Evolutionary conservation across 1,140 invertebrate species (phyloP).

Genomic region (Melitaea cinxia): DNA sequence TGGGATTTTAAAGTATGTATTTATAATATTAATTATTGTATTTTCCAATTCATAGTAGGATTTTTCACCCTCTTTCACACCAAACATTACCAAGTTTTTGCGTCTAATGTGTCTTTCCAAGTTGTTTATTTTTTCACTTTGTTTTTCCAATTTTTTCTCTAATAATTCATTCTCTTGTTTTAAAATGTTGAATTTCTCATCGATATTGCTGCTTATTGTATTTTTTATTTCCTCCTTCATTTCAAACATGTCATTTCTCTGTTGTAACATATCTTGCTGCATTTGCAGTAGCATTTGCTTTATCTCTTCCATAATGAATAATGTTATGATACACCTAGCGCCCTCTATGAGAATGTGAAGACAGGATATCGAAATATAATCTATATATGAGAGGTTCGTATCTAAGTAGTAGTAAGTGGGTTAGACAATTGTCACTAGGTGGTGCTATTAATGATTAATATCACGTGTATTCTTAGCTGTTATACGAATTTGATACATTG

Average conservation of each 20-base stretch:
- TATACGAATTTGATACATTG: too few relatives aligned
- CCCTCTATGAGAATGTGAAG: too few relatives aligned
- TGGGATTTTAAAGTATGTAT: conserved; percentile 39
- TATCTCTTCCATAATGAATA: conserved; percentile 39
- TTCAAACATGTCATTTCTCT: conserved; percentile 46
- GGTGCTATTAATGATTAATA: too few relatives aligned
- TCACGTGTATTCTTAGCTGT: too few relatives aligned
- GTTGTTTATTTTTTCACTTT: conserved; percentile 36
- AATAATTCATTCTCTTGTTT: conserved; percentile 44
- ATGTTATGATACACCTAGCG: conserved; percentile 3
- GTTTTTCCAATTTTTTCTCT: conserved; percentile 40
- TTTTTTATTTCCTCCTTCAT: conserved; percentile 49
- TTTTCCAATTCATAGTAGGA: conserved; percentile 41
- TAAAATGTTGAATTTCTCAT: conserved; percentile 41
- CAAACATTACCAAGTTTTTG: conserved; percentile 48
- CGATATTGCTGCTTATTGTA: conserved; percentile 43
- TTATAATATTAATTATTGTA: conserved; percentile 42
- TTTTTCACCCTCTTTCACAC: conserved; percentile 42
- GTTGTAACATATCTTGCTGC: conserved; percentile 43
- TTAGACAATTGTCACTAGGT: too few relatives aligned
- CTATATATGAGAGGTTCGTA: too few relatives aligned
- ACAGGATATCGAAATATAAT: too few relatives aligned
- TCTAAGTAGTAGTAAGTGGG: too few relatives aligned
- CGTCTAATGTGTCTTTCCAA: conserved; percentile 42
- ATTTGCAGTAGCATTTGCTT: conserved; percentile 36